A percentile compares a stretch with the other conserved stretches of the same genome.
Evolutionary conservation across 1,140 invertebrate genomes (phyloP).

Genomic region (Gonatopus flavifemur): DNA sequence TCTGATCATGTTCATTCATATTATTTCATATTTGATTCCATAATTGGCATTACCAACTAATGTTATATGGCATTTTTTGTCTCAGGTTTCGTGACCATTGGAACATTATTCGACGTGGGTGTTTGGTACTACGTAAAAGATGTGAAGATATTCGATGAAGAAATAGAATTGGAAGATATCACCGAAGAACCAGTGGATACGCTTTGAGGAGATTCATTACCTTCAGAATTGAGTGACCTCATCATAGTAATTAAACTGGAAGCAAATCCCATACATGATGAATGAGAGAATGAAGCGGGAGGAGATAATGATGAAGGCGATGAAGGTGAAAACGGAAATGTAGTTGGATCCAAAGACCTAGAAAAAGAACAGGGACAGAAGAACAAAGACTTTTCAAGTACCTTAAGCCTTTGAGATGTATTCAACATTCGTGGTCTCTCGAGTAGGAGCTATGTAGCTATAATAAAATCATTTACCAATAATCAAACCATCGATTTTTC

Average conservation of each 20-base stretch:
- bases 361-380: conserved; percentile 19
- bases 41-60: no score
- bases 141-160: conserved; percentile 72
- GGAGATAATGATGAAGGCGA: neutral
- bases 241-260: conserved; percentile 13
- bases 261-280: conserved; percentile 15
- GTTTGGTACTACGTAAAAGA: conserved; percentile 72
- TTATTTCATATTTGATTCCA: no score
- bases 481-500: no score
- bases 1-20: no score
- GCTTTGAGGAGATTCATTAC: conserved; percentile 28
- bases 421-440: no score
- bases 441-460: no score
- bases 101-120: conserved; percentile 66
- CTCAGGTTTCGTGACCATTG: conserved; percentile 64
- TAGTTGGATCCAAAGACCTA: conserved; percentile 1
- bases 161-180: conserved; percentile 59
- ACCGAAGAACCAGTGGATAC: conserved; percentile 48
- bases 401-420: no score
- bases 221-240: conserved; percentile 10
- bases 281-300: conserved; percentile 12
- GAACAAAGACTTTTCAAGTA: conserved; percentile 49
- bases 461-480: no score
- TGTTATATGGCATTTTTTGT: no score
- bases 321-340: conserved; percentile 14